These are phyloP conservation scores for Hermetia illucens DNA, from an alignment of 1,140 invertebrate genomes.

Conservation along the genomic window DNA sequence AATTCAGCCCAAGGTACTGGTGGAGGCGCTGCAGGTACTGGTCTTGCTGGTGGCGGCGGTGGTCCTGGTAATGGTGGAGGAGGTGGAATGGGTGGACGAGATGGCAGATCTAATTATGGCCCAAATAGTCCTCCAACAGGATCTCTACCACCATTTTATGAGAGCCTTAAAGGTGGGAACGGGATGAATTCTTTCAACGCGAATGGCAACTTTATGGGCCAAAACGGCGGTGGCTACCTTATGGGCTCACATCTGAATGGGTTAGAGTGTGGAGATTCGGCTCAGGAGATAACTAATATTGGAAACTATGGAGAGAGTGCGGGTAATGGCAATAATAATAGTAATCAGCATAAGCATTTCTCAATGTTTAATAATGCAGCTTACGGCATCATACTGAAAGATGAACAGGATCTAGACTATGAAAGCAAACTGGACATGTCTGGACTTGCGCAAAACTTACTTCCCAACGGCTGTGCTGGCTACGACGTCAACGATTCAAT, in stretches of 20 bases:
- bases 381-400: constrained; percentile 60
- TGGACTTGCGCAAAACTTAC: constrained; percentile 29
- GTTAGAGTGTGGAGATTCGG: constrained; percentile 65
- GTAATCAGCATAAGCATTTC: constrained; percentile 46
- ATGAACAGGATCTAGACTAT: constrained; percentile 63
- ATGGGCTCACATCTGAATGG: constrained; percentile 42
- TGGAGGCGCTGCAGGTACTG: constrained; percentile 36
- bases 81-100: constrained; percentile 54
- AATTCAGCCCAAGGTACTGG: constrained; percentile 36
- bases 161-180: constrained; percentile 64
- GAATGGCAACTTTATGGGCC: constrained; percentile 32
- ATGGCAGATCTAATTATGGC: constrained; percentile 64
- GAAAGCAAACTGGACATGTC: constrained; percentile 54
- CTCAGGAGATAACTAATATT: constrained; percentile 39
- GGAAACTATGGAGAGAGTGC: constrained; percentile 28
- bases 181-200: constrained; percentile 35
- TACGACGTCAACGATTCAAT: constrained; percentile 61
- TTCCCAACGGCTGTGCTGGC: constrained; percentile 16
- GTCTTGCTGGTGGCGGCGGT: constrained; percentile 40
- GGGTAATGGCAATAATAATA: constrained; percentile 26
- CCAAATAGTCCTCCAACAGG: constrained; percentile 70
- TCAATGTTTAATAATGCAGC: constrained; percentile 65
- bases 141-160: constrained; percentile 69
- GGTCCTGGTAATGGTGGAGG: constrained; percentile 50
- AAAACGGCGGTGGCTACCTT: constrained; percentile 36